Conservation (phyloP, 30 jellyfish, hydroid and myxozoan species). For the Rhopilema esculentum region DNA sequence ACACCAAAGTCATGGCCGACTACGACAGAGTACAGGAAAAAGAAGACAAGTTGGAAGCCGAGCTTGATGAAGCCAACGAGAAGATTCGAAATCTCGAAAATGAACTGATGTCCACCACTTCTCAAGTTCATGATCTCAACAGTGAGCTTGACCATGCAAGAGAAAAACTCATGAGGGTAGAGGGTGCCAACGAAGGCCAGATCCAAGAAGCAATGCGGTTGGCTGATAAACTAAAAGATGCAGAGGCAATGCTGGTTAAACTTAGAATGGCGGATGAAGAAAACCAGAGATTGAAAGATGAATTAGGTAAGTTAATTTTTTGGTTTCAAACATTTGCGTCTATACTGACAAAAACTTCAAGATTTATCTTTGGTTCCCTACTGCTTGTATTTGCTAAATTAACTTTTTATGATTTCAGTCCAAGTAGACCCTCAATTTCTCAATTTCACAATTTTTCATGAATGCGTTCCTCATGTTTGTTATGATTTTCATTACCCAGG, state of each 20-base stretch:
- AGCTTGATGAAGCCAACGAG: constrained; percentile 85
- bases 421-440: too few species aligned
- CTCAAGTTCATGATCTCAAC: constrained; percentile 62
- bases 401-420: too few species aligned
- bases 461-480: too few species aligned
- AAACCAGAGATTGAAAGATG: constrained; percentile 83
- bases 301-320: constrained; percentile 31
- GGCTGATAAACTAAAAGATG: constrained; percentile 76
- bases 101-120: constrained; percentile 62
- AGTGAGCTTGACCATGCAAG: constrained; percentile 74
- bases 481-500: background rate
- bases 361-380: too few species aligned
- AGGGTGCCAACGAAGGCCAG: constrained; percentile 64
- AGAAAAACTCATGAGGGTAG: constrained; percentile 67
- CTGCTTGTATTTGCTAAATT: too few species aligned
- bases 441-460: too few species aligned
- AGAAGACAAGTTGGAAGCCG: constrained; percentile 90
- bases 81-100: constrained; percentile 68
- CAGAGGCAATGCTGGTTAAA: constrained; percentile 63
- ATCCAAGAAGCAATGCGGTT: constrained; percentile 78
- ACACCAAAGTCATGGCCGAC: constrained; percentile 87
- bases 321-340: too few species aligned
- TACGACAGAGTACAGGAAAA: constrained; percentile 84
- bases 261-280: constrained; percentile 78
- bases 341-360: background rate